Evolutionary conservation across 2,888 invertebrate species (phyloP).

Genomic region (Ceramica pisi): DNA sequence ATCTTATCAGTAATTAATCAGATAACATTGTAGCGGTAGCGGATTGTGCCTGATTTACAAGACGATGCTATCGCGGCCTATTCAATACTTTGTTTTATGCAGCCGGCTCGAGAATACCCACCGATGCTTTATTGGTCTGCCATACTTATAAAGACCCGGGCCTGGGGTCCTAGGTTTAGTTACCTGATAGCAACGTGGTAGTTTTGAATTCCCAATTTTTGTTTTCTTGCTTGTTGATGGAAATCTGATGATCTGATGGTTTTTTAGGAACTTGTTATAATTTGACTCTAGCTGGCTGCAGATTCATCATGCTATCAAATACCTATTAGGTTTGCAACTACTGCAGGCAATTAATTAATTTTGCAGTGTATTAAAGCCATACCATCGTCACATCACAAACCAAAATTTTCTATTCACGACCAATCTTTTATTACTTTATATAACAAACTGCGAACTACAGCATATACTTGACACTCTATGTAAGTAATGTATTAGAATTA

Average conservation of each 20-base stretch:
- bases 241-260: too few species aligned
- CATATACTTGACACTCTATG: slow-evolving; percentile 48
- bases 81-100: slow-evolving; percentile 55
- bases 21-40: slow-evolving; percentile 54
- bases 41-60: slow-evolving; percentile 43
- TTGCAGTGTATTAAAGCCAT: too few species aligned
- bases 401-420: not conserved
- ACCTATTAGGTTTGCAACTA: too few species aligned
- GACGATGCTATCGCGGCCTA: slow-evolving; percentile 50
- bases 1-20: slow-evolving; percentile 63
- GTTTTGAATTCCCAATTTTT: not conserved
- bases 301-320: too few species aligned
- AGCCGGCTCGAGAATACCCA: slow-evolving; percentile 27
- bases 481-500: slow-evolving; percentile 66
- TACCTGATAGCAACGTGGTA: not conserved
- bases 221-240: too few species aligned
- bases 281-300: too few species aligned
- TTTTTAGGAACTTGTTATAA: too few species aligned
- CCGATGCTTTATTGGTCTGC: slow-evolving; percentile 47
- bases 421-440: slow-evolving; percentile 16
- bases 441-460: slow-evolving; percentile 31
- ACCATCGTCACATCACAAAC: too few species aligned
- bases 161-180: slow-evolving; percentile 22
- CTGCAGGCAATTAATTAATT: too few species aligned
- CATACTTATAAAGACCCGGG: slow-evolving; percentile 14